Conservation (phyloP, 2,113 vertebrate genomes). For the Callipepla californica region DNA sequence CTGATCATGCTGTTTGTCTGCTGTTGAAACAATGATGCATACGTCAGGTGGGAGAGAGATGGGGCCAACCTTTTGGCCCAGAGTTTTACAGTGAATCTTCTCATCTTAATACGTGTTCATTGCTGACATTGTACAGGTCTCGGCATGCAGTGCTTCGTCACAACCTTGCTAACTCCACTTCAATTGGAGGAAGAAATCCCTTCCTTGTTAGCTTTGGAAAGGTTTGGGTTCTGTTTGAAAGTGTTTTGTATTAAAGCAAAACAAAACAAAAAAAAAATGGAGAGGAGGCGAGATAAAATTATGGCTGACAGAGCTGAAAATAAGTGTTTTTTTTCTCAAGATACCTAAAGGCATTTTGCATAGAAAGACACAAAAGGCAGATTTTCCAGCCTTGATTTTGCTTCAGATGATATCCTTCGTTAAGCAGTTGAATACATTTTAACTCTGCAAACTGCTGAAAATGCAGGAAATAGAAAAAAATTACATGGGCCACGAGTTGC, state of each 20-base stretch:
- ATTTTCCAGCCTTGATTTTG: not conserved
- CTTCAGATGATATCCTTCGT: conserved; percentile 28
- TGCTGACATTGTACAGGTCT: not conserved
- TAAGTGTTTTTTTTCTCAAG: not conserved
- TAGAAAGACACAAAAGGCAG: conserved; percentile 23
- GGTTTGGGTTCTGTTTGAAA: conserved; percentile 4
- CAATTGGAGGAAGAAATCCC: conserved; percentile 28
- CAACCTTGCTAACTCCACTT: not conserved
- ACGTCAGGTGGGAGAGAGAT: not conserved
- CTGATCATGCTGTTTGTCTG: not conserved
- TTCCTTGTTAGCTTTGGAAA: conserved; percentile 68
- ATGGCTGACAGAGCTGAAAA: conserved; percentile 38
- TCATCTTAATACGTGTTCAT: not conserved
- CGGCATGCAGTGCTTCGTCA: not conserved
- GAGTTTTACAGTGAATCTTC: conserved; percentile 35
- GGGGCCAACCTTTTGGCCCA: conserved; percentile 17
- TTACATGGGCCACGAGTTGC: not conserved
- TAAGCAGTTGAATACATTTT: conserved; percentile 1
- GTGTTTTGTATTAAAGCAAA: not conserved
- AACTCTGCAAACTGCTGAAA: conserved; percentile 44
- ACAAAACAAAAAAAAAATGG: not conserved
- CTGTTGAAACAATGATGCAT: conserved; percentile 13
- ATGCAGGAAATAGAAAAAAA: not conserved
- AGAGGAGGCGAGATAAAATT: not conserved
- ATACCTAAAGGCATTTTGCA: conserved; percentile 17